Conservation (phyloP, 2,888 invertebrate species). For the Aspidiotus destructor region DNA sequence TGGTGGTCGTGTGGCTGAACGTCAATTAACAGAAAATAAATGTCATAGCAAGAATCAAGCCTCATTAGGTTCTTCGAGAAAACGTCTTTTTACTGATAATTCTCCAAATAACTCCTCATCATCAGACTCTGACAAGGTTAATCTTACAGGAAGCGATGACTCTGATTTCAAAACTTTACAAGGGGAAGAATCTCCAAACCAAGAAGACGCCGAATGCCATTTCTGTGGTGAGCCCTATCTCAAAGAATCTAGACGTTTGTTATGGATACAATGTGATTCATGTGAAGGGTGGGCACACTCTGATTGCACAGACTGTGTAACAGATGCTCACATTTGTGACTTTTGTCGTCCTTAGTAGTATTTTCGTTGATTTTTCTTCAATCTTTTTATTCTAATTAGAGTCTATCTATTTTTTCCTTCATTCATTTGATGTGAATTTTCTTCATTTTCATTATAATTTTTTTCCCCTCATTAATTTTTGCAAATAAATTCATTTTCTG, state of each 20-base stretch:
- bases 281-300: not conserved
- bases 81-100: no score
- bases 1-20: not conserved
- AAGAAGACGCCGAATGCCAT: not conserved
- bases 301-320: not conserved
- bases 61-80: no score
- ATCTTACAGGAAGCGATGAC: not conserved
- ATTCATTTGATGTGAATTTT: no score
- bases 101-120: no score
- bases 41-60: no score
- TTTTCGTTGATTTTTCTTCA: not conserved
- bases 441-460: no score
- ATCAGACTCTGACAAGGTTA: not conserved
- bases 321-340: not conserved
- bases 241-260: not conserved
- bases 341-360: conserved; percentile 1
- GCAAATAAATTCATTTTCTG: no score
- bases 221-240: not conserved
- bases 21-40: not conserved
- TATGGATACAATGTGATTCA: not conserved
- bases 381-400: no score
- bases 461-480: no score
- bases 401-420: no score
- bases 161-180: not conserved
- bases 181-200: not conserved